Evolutionary conservation across 2,888 invertebrate species (phyloP).

Genomic region (Drosophila hamatofila): DNA sequence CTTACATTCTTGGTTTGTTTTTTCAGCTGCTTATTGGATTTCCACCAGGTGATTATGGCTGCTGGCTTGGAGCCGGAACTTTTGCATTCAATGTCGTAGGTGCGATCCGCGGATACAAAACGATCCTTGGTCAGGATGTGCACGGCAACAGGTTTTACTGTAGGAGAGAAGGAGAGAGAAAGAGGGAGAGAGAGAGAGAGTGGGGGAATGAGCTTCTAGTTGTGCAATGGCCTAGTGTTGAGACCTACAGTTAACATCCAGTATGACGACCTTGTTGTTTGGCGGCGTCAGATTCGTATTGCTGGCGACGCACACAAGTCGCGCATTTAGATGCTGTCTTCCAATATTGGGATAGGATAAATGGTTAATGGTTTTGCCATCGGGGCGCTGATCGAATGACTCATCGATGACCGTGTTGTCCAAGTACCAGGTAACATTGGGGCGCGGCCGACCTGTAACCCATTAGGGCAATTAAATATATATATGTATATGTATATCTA

Average conservation of each 20-base stretch:
- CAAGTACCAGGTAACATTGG: slow-evolving; percentile 93
- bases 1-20: slow-evolving; percentile 93
- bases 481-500: not conserved
- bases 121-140: slow-evolving; percentile 93
- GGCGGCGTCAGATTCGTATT: slow-evolving; percentile 94
- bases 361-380: slow-evolving; percentile 91
- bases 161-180: not conserved
- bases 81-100: slow-evolving; percentile 94
- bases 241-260: slow-evolving; percentile 94
- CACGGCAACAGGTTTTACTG: slow-evolving; percentile 94
- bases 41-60: slow-evolving; percentile 96
- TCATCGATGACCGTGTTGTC: slow-evolving; percentile 94
- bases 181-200: not conserved
- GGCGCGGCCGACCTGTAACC: slow-evolving; percentile 89
- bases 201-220: not conserved
- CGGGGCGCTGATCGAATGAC: slow-evolving; percentile 89
- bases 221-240: not conserved
- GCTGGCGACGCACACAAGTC: slow-evolving; percentile 94
- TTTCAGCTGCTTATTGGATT: slow-evolving; percentile 92
- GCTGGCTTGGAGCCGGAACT: slow-evolving; percentile 94
- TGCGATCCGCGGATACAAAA: slow-evolving; percentile 93
- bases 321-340: slow-evolving; percentile 92
- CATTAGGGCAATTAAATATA: slow-evolving; percentile 19
- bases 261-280: slow-evolving; percentile 91
- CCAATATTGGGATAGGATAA: slow-evolving; percentile 92